Base-by-base conservation (phyloP, 2,113 vertebrate species). In the Nothoprocta pentlandii region DNA sequence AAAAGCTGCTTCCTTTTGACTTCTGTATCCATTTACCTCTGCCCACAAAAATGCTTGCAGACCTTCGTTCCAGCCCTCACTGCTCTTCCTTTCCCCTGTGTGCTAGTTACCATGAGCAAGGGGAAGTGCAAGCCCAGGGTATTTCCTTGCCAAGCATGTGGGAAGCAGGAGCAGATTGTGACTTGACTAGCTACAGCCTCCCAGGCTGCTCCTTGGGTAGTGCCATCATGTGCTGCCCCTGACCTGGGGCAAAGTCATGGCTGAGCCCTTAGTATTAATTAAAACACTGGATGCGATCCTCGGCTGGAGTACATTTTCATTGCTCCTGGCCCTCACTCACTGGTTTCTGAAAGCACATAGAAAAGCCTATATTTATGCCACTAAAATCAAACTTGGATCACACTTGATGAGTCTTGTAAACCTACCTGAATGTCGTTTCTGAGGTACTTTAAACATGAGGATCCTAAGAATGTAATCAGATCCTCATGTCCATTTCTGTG, bases 311-410 rank as follows among this genome's bases (percentile, higher is more conserved):
- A 79, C 83, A 88, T 61, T 83, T 42, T 63, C 83, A 28, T 73
- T 79, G 85, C 85, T 92, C 8, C 92, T 69, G 73, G 92, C 74
- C 74, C 85, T 92, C 0, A 2, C 66, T 53, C 88, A 58, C 66
- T 61, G 44, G 41, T 90, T 89, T 90, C 66, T 2, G 5, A 86
- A 90, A 78, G 69, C 66, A 42, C 49, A 25, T 22, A 86, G 61
- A 93, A 86, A 47, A 44, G 84, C 76, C 47, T 82, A 84, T 47
- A 85, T 79, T 88, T 84, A 61, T 47, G 85, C 61, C 64, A 62
- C 79, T 90, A 93, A 79, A 71, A 69, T 67, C 68, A 80, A 71
- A 86, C 51, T 90, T 91, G 69, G 90, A 78, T 93, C 80, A 76
- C 34, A 12, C 9, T 73, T 26, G n/a, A 41, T 12, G 51, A 19